These are phyloP conservation scores for Cephalopterus ornatus DNA, from an alignment of 2,113 vertebrate genomes.

Conservation along the genomic window DNA sequence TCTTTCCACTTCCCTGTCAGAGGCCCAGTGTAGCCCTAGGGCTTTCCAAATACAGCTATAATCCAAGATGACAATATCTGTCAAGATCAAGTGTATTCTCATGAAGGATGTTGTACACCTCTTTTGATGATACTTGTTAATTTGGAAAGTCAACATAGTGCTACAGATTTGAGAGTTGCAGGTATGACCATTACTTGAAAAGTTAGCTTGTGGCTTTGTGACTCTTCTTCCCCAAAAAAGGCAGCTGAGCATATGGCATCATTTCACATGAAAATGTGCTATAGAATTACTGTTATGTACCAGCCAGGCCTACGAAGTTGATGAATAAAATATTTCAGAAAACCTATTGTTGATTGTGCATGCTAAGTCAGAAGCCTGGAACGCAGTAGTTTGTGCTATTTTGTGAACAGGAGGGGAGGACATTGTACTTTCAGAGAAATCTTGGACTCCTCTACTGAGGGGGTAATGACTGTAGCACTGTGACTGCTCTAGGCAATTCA, in stretches of 20 bases:
- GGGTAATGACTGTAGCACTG: not conserved
- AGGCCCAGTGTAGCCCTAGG: not conserved
- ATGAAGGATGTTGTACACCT: not conserved
- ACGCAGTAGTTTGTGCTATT: accelerated
- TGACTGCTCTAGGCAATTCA: not conserved
- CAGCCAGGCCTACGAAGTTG: not conserved
- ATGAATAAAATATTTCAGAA: not conserved
- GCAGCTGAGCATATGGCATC: not conserved
- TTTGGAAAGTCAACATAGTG: not conserved
- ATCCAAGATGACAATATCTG: not conserved
- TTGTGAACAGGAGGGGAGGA: not conserved
- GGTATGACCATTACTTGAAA: not conserved
- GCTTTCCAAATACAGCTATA: not conserved
- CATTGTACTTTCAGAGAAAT: not conserved
- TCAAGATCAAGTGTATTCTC: not conserved
- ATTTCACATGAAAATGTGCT: not conserved
- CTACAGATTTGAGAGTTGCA: not conserved
- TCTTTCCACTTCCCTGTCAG: not conserved
- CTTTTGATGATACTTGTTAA: not conserved
- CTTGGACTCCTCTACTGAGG: not conserved
- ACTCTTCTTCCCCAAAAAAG: not conserved
- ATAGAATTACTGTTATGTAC: not conserved
- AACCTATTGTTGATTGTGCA: not conserved
- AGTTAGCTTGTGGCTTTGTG: not conserved
- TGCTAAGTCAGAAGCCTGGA: not conserved